Percentiles rank a stretch among this genome's conserved stretches.
These are phyloP conservation scores for Emys orbicularis DNA, from an alignment of 2,797 vertebrate species.

Conservation along the genomic window DNA sequence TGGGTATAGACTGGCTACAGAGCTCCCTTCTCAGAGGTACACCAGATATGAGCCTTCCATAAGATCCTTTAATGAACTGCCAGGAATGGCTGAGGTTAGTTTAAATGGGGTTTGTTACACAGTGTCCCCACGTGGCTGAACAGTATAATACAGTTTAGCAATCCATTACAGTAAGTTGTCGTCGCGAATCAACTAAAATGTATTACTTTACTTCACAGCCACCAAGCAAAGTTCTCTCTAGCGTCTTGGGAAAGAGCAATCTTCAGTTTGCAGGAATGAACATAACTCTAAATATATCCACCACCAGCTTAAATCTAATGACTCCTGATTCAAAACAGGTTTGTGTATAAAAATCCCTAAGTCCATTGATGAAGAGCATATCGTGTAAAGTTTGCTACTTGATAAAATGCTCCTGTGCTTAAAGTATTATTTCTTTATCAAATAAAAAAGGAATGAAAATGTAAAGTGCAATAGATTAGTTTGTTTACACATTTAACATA, in stretches of 20 bases:
- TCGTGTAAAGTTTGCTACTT: background rate
- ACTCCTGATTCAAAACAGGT: constrained; percentile 98
- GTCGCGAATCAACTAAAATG: constrained; percentile 24
- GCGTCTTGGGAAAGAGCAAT: constrained; percentile 96
- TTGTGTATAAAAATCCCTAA: constrained; percentile 31
- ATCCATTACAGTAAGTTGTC: background rate
- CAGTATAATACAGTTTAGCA: background rate
- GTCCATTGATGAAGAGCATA: background rate
- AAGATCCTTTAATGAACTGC: background rate
- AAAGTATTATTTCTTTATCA: background rate
- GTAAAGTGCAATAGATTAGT: background rate
- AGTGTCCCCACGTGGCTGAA: background rate
- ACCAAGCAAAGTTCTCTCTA: constrained; percentile 94
- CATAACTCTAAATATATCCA: constrained; percentile 97
- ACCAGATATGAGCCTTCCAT: background rate
- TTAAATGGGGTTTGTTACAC: background rate
- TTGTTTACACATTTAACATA: background rate
- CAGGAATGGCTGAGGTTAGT: background rate
- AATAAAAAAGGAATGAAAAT: background rate
- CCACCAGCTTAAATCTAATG: constrained; percentile 96
- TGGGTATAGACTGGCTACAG: background rate
- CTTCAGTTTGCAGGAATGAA: constrained; percentile 98
- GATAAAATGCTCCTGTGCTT: background rate
- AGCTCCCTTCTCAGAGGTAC: background rate
- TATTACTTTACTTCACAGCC: constrained; percentile 82